Base-by-base conservation (phyloP, 2,888 invertebrate species). In the Chrysopilus asiliformis region DNA sequence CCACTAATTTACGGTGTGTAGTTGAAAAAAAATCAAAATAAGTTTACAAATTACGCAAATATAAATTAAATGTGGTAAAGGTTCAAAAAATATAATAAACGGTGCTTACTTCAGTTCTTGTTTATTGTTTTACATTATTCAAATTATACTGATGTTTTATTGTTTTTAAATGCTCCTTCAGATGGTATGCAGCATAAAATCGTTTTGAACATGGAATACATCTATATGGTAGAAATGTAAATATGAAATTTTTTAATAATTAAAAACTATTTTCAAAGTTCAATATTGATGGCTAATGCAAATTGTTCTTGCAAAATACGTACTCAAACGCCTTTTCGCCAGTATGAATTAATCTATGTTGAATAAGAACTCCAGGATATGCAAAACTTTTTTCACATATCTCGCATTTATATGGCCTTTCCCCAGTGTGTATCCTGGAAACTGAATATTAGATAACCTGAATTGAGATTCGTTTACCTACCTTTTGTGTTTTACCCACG, bases 401-500 rank as follows among this genome's bases (percentile, higher is more conserved):
- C 19, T 50, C 49, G 28, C 61, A 62, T 12, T 43, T 46, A 39
- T 58, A 62, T 4, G 54, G 62, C 19, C 60, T 50, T 39, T 60
- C 62, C 39, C 61, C 58, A 3, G 60, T 56, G 45, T 61, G 61
- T 2, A 55, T 55, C 42, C 61, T 60, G 34, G 10, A 41, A 41
- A 32, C 29, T 31, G 41, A 18, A 34, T 20, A 30, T 5, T 22
- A n/a, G 7, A 28, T 32, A 18, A 34, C 4, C 20, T 17, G 13
- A 13, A 32, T 16, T n/a, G n/a, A n/a, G n/a, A n/a, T n/a, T 24
- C 13, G 15, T 17, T 15, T 20, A 16, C 36, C 12, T 43, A 61
- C 60, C 62, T 51, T 47, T 63, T 60, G 38, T 63, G 63, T 40
- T 64, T 64, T 2, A 57, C 54, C 27, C 57, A 50, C 5, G 61